A percentile compares a stretch with the other conserved stretches of the same genome.
Evolutionary conservation across 2,797 vertebrate genomes (phyloP).

Genomic region (Halcyon chelicuti): DNA sequence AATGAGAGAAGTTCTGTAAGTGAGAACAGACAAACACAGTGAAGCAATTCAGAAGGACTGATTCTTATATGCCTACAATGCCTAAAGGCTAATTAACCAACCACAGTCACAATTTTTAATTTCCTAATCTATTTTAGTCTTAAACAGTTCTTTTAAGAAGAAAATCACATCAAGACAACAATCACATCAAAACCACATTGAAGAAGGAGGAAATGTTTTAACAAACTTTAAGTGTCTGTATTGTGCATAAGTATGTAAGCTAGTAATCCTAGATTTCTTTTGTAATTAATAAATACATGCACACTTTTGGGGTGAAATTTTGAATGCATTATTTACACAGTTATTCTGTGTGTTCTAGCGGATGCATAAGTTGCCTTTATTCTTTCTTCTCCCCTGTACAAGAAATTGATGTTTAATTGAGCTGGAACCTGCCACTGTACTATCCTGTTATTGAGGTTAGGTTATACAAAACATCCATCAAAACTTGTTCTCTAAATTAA

Average conservation of each 20-base stretch:
- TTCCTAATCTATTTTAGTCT: neutral
- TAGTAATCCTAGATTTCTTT: neutral
- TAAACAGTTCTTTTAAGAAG: neutral
- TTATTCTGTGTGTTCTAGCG: neutral
- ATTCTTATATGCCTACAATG: neutral
- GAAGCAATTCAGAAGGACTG: neutral
- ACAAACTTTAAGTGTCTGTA: neutral
- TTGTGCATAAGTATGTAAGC: neutral
- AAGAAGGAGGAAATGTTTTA: neutral
- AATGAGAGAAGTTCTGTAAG: neutral
- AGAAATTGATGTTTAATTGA: neutral
- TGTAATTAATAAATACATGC: neutral
- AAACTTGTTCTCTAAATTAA: neutral
- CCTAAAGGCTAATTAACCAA: neutral
- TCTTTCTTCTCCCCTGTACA: neutral
- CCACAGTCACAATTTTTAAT: neutral
- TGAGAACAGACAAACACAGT: neutral
- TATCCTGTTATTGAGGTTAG: neutral
- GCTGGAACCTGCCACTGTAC: neutral
- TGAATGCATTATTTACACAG: fast-evolving
- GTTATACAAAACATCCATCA: neutral
- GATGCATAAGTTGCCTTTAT: neutral
- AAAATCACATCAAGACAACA: too few species aligned
- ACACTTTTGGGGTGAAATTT: neutral
- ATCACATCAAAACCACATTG: too few species aligned